A percentile compares a stretch with the other conserved stretches of the same genome.
Conservation (phyloP, 2,113 vertebrate genomes). For the Carassius auratus region DNA sequence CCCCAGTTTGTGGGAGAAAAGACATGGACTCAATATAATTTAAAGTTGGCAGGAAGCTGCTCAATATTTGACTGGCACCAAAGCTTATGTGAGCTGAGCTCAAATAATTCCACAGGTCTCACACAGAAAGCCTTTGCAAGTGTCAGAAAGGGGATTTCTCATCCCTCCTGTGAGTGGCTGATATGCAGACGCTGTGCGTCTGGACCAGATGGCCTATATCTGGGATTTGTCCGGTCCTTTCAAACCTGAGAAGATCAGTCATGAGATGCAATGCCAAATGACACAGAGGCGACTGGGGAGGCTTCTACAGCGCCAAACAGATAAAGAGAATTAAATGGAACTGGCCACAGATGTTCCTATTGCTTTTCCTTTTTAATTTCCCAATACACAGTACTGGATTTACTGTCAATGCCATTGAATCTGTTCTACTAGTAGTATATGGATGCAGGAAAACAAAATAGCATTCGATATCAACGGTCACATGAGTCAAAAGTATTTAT, state of each 20-base stretch:
- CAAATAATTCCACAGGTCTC: slow-evolving; percentile 41
- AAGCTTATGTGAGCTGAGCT: slow-evolving; percentile 42
- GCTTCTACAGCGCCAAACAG: slow-evolving; percentile 25
- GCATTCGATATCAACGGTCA: neutral
- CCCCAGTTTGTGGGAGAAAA: neutral
- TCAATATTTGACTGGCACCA: slow-evolving; percentile 46
- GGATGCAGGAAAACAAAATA: slow-evolving; percentile 5
- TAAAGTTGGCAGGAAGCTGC: slow-evolving; percentile 42
- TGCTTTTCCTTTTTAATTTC: slow-evolving; percentile 39
- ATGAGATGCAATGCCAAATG: slow-evolving; percentile 43
- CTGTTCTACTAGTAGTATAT: neutral
- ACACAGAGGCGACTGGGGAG: slow-evolving; percentile 23
- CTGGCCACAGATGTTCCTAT: slow-evolving; percentile 36
- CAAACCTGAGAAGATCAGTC: slow-evolving; percentile 50
- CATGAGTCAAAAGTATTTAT: neutral
- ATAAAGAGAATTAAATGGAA: slow-evolving; percentile 50
- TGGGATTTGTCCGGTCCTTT: slow-evolving; percentile 53
- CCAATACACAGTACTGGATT: slow-evolving; percentile 13
- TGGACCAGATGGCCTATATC: slow-evolving; percentile 36
- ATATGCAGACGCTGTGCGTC: slow-evolving; percentile 37
- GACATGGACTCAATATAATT: slow-evolving; percentile 19
- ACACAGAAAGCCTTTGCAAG: slow-evolving; percentile 35
- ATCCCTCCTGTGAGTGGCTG: slow-evolving; percentile 43
- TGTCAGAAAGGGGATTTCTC: slow-evolving; percentile 50
- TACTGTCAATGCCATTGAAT: slow-evolving; percentile 1